Evolutionary conservation across 2,113 vertebrate genomes (phyloP).

Genomic region (Pterocles burchelli): DNA sequence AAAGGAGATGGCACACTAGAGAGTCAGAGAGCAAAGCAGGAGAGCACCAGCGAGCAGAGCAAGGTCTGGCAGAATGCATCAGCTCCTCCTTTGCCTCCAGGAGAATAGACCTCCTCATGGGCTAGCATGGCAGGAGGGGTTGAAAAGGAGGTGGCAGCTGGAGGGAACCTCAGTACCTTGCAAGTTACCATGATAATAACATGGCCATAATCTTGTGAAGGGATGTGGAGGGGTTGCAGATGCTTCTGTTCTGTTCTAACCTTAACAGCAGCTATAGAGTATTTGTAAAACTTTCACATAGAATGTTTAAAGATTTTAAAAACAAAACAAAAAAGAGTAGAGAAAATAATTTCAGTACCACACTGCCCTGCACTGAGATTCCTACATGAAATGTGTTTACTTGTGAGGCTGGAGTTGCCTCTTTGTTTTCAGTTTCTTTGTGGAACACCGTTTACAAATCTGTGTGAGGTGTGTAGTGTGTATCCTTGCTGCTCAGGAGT

Average conservation of each 20-base stretch:
- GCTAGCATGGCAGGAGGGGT: background rate
- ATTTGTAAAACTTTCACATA: background rate
- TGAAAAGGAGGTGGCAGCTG: background rate
- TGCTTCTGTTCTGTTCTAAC: background rate
- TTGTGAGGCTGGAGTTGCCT: background rate
- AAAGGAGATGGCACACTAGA: background rate
- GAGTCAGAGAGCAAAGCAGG: background rate
- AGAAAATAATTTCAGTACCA: background rate
- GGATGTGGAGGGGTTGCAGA: background rate
- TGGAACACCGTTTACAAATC: background rate
- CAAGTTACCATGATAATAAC: background rate
- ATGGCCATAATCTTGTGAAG: background rate
- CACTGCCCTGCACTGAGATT: background rate
- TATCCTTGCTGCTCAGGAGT: background rate
- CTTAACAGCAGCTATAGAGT: background rate
- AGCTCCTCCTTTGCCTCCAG: background rate
- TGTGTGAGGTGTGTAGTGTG: background rate
- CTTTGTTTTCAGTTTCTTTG: background rate
- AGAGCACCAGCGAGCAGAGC: background rate
- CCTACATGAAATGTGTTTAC: background rate
- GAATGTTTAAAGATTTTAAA: background rate
- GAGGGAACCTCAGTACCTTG: background rate
- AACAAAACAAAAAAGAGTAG: background rate
- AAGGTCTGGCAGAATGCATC: background rate
- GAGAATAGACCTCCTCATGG: background rate